A percentile compares a stretch with the other conserved stretches of the same genome.
Evolutionary conservation across 2,113 vertebrate species (phyloP).

Genomic region (Sinosuthora webbiana): DNA sequence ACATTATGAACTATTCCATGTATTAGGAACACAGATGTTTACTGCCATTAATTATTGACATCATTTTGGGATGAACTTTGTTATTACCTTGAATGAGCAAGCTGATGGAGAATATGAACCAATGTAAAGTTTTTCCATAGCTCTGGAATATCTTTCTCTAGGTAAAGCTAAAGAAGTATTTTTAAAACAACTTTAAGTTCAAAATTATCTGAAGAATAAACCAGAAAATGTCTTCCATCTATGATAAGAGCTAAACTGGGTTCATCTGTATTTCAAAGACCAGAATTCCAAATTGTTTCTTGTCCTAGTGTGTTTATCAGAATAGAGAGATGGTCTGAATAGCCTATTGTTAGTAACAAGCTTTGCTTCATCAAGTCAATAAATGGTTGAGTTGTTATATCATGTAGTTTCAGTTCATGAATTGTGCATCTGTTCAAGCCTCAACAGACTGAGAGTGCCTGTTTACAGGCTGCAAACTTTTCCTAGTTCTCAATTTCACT

Average conservation of each 20-base stretch:
- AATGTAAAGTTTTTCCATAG: neutral
- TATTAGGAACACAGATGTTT: constrained; percentile 51
- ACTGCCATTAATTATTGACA: constrained; percentile 37
- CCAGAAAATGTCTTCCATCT: neutral
- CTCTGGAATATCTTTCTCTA: neutral
- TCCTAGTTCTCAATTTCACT: neutral
- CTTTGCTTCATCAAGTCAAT: constrained; percentile 69
- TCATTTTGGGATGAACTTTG: constrained; percentile 31
- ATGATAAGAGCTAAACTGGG: neutral
- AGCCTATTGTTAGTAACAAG: constrained; percentile 72
- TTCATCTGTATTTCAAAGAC: neutral
- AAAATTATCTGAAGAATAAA: neutral
- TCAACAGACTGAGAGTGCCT: neutral
- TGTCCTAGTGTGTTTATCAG: constrained; percentile 20
- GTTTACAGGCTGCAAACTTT: neutral
- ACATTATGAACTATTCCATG: constrained; percentile 32
- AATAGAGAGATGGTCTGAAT: constrained; percentile 55
- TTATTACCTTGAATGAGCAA: neutral
- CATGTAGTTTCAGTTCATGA: constrained; percentile 61
- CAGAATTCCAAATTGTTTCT: neutral
- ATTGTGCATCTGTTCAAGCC: constrained; percentile 65
- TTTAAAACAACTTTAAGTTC: neutral
- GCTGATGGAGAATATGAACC: neutral
- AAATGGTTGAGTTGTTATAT: constrained; percentile 72
- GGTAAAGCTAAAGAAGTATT: neutral